These are phyloP conservation scores for Lophochroa leadbeateri DNA, from an alignment of 2,113 vertebrate species.

Conservation along the genomic window DNA sequence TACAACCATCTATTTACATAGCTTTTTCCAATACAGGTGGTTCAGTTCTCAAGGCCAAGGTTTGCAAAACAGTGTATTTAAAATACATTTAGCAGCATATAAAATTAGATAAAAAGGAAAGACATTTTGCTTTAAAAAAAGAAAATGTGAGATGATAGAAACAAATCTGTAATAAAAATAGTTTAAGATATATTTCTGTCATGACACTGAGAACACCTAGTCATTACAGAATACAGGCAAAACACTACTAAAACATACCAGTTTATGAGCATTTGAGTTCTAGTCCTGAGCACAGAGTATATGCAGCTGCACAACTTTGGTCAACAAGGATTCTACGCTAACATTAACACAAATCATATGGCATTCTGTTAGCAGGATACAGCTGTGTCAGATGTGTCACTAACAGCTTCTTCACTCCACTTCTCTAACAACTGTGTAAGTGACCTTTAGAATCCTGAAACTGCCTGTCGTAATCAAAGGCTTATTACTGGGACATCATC, in stretches of 20 bases:
- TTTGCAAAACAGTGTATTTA: constrained; percentile 74
- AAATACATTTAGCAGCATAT: constrained; percentile 84
- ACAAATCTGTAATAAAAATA: constrained; percentile 75
- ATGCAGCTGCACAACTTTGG: constrained; percentile 77
- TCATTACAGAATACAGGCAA: constrained; percentile 63
- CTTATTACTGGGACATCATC: background rate
- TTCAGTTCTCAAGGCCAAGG: constrained; percentile 64
- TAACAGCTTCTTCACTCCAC: constrained; percentile 19
- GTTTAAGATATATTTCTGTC: constrained; percentile 62
- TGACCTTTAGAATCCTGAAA: constrained; percentile 32
- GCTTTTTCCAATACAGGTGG: constrained; percentile 68
- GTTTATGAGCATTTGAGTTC: constrained; percentile 50
- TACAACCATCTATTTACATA: constrained; percentile 82
- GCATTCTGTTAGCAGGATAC: constrained; percentile 53
- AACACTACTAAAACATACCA: constrained; percentile 60
- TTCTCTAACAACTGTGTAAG: constrained; percentile 8
- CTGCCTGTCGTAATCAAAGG: background rate
- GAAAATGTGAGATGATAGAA: constrained; percentile 71
- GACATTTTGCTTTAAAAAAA: constrained; percentile 68
- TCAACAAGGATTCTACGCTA: constrained; percentile 65
- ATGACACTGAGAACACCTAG: constrained; percentile 59
- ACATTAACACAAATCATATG: constrained; percentile 47
- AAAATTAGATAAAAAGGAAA: constrained; percentile 76
- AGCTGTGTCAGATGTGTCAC: background rate
- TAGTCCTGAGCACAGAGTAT: constrained; percentile 75